Percentiles rank a stretch among this genome's conserved stretches.
Conservation (phyloP, 2,888 invertebrate genomes). For the Blera fallax region DNA sequence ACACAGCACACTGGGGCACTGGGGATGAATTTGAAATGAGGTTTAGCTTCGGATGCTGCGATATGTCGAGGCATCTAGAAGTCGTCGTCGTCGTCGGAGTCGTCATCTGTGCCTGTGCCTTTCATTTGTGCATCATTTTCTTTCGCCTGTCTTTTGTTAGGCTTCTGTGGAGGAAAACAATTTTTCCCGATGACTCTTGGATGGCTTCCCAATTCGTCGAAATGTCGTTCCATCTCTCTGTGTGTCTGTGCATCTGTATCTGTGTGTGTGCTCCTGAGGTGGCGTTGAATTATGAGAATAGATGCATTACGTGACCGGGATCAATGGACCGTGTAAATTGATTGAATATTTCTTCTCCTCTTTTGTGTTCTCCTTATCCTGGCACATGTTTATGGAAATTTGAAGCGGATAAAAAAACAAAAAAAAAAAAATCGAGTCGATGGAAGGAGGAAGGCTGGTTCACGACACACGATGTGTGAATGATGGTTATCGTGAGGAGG, state of each 20-base stretch:
- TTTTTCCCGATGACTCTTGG: conserved; percentile 66
- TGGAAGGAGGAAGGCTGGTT: conserved; percentile 3
- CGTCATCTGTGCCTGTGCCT: not conserved
- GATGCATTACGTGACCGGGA: conserved; percentile 73
- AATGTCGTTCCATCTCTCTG: conserved; percentile 16
- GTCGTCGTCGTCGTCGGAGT: not conserved
- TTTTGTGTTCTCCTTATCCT: not conserved
- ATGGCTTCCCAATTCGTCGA: conserved; percentile 66
- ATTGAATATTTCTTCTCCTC: conserved; percentile 59
- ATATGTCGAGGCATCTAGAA: conserved; percentile 8
- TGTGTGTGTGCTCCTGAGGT: not conserved
- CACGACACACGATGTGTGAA: conserved; percentile 56
- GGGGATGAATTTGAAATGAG: conserved; percentile 72
- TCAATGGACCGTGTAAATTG: conserved; percentile 73
- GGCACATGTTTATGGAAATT: conserved; percentile 58
- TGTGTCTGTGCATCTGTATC: conserved; percentile 4
- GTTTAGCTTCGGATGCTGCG: conserved; percentile 19
- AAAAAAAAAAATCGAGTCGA: conserved; percentile 36
- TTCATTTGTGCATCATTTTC: conserved; percentile 29
- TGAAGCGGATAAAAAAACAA: not conserved
- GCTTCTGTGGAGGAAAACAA: conserved; percentile 53
- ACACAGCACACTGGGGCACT: conserved; percentile 63
- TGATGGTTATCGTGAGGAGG: conserved; percentile 62
- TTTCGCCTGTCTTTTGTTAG: not conserved
- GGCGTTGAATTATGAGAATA: conserved; percentile 69